A percentile compares a stretch with the other conserved stretches of the same genome.
phyloP scores from a whole-genome alignment of 1,140 invertebrate genomes.

The Papilio aristodemus region DNA sequence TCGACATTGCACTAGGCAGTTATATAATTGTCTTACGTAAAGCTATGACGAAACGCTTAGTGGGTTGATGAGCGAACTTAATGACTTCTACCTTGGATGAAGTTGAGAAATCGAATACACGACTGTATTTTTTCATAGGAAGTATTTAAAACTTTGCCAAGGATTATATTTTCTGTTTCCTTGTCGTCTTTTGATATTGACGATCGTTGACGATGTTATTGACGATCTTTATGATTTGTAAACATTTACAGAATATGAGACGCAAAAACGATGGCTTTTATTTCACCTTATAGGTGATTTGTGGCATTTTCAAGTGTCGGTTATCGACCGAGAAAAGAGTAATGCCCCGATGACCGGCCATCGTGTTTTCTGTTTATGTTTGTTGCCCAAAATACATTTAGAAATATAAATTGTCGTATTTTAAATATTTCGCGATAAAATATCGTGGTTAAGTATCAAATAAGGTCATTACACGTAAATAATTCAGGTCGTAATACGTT shows the following conservation, averaged over 20 bases:
- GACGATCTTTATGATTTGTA: conserved; percentile 11
- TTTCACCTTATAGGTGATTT: background rate
- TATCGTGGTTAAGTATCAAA: conserved; percentile 42
- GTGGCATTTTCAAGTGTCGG: conserved; percentile 33
- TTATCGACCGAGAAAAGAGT: conserved; percentile 45
- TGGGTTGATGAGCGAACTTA: conserved; percentile 56
- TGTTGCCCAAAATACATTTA: conserved; percentile 52
- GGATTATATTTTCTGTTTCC: conserved; percentile 12
- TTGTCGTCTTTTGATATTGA: conserved; percentile 18
- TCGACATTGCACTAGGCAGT: conserved; percentile 61
- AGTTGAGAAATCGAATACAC: conserved; percentile 39
- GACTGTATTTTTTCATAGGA: conserved; percentile 30
- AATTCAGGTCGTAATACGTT: conserved; percentile 49
- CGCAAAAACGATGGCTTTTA: conserved; percentile 7
- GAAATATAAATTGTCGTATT: conserved; percentile 33
- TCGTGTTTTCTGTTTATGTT: conserved; percentile 53
- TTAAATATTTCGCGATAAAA: conserved; percentile 27
- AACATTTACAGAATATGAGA: background rate
- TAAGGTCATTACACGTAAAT: conserved; percentile 47
- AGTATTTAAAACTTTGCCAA: conserved; percentile 15
- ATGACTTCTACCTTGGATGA: conserved; percentile 56
- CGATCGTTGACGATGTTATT: conserved; percentile 10
- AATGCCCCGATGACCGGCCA: conserved; percentile 61
- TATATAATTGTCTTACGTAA: conserved; percentile 74
- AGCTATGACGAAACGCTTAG: conserved; percentile 61